Percentiles rank a stretch among this genome's conserved stretches.
Conservation (phyloP, 2,888 invertebrate genomes). For the Leuctra nigra region DNA sequence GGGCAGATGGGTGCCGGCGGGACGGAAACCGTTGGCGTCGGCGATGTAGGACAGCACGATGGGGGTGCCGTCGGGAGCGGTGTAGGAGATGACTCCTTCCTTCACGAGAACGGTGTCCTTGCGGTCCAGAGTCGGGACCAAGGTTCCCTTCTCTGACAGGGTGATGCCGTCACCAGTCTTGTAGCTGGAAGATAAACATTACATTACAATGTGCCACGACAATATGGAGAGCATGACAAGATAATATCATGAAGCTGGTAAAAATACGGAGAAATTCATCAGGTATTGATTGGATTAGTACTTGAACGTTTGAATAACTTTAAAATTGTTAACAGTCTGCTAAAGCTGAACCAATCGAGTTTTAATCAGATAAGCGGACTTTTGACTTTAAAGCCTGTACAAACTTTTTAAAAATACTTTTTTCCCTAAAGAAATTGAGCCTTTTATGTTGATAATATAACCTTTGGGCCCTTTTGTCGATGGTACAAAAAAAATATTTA, state of each 20-base stretch:
- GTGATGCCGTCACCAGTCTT: slow-evolving; percentile 30
- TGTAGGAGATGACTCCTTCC: slow-evolving; percentile 30
- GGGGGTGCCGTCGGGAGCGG: slow-evolving; percentile 29
- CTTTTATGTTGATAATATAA: too few relatives aligned
- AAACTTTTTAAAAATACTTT: too few relatives aligned
- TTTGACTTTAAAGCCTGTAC: too few relatives aligned
- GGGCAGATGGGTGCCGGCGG: slow-evolving; percentile 29
- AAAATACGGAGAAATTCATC: neutral
- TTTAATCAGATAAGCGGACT: too few relatives aligned
- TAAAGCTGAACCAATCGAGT: too few relatives aligned
- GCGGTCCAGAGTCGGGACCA: slow-evolving; percentile 28
- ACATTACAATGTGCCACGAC: neutral
- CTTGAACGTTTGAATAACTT: neutral
- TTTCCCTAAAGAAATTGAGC: too few relatives aligned
- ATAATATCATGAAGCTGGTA: neutral
- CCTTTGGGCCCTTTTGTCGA: too few relatives aligned
- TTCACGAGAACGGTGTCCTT: slow-evolving; percentile 31
- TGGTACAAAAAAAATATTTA: too few relatives aligned
- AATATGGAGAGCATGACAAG: neutral
- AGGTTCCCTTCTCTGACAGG: slow-evolving; percentile 28
- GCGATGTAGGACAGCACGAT: slow-evolving; percentile 30
- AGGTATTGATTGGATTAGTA: too few relatives aligned
- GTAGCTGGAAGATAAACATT: slow-evolving; percentile 23
- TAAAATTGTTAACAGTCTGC: neutral
- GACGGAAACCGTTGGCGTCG: slow-evolving; percentile 28